Evolutionary conservation across 2,113 vertebrate genomes (phyloP).

Genomic region (Eulemur rufifrons): DNA sequence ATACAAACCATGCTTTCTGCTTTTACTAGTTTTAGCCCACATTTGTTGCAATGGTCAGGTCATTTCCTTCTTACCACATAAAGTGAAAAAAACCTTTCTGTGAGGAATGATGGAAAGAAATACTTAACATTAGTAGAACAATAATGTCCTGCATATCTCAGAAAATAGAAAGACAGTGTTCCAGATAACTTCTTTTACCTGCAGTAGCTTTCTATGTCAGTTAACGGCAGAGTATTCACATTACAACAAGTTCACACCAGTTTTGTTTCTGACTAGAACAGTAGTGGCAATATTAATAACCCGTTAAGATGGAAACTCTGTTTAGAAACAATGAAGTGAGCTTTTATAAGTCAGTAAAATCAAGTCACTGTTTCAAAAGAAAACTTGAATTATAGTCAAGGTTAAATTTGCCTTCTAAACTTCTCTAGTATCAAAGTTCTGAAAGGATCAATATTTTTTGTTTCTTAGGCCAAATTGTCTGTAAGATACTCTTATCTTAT

Average conservation of each 20-base stretch:
- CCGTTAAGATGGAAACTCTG: not conserved
- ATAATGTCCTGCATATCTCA: not conserved
- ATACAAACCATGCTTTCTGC: conserved; percentile 71
- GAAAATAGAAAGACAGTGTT: conserved; percentile 39
- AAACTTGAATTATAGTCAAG: conserved; percentile 35
- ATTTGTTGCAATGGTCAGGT: conserved; percentile 59
- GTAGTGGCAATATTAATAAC: conserved; percentile 44
- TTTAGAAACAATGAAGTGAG: conserved; percentile 34
- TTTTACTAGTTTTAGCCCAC: conserved; percentile 72
- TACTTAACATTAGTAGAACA: conserved; percentile 53
- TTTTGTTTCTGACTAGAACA: conserved; percentile 29
- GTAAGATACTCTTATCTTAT: not conserved
- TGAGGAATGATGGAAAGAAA: conserved; percentile 27
- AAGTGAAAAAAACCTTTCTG: conserved; percentile 50
- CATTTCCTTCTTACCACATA: conserved; percentile 71
- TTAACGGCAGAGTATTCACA: not conserved
- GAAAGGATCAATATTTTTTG: conserved; percentile 15
- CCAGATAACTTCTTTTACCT: conserved; percentile 15
- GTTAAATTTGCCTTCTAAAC: conserved; percentile 16
- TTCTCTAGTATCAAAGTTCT: not conserved
- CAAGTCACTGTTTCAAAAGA: conserved; percentile 48
- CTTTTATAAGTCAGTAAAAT: conserved; percentile 54
- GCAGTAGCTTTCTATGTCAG: not conserved
- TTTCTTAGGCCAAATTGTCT: not conserved
- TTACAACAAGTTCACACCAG: not conserved